A percentile compares a stretch with the other conserved stretches of the same genome.
These are phyloP conservation scores for Drosophila novamexicana DNA, from an alignment of 1,140 invertebrate species.

Conservation along the genomic window DNA sequence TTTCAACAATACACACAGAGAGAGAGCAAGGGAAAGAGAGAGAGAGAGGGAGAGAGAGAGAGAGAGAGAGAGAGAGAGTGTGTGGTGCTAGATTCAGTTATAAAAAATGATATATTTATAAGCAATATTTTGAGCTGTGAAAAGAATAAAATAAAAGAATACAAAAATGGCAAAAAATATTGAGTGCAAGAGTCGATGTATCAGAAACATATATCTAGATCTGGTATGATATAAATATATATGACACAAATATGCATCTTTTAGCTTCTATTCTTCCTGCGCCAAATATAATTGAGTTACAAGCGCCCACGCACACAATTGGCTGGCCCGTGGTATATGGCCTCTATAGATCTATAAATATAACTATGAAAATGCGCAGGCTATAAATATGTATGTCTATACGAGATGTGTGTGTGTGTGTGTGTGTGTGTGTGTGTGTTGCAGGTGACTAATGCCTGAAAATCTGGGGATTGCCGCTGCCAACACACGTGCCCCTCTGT, in stretches of 20 bases:
- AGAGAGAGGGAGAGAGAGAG: too few relatives aligned
- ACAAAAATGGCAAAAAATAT: not conserved
- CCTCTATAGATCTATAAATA: slow-evolving; percentile 33
- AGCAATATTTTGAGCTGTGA: slow-evolving; percentile 18
- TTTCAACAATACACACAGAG: slow-evolving; percentile 24
- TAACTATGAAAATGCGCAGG: slow-evolving; percentile 4
- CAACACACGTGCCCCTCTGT: slow-evolving; percentile 19
- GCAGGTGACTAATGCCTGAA: slow-evolving; percentile 36
- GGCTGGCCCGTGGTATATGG: too few relatives aligned
- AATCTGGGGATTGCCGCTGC: slow-evolving; percentile 45
- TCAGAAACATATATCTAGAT: too few relatives aligned
- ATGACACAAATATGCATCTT: too few relatives aligned
- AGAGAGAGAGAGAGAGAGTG: not conserved
- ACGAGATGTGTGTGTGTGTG: not conserved
- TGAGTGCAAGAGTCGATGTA: not conserved
- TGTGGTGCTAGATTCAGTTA: slow-evolving; percentile 35
- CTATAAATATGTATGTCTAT: slow-evolving; percentile 32
- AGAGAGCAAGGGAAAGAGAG: not conserved
- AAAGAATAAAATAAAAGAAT: not conserved
- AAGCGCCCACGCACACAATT: not conserved
- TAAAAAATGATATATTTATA: slow-evolving; percentile 1
- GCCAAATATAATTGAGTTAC: slow-evolving; percentile 9
- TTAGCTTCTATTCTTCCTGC: slow-evolving; percentile 11
- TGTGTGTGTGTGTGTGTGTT: not conserved
- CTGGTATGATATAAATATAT: too few relatives aligned